Evolutionary conservation across 1,140 invertebrate species (phyloP).

Genomic region (Trypoxylus dichotomus): DNA sequence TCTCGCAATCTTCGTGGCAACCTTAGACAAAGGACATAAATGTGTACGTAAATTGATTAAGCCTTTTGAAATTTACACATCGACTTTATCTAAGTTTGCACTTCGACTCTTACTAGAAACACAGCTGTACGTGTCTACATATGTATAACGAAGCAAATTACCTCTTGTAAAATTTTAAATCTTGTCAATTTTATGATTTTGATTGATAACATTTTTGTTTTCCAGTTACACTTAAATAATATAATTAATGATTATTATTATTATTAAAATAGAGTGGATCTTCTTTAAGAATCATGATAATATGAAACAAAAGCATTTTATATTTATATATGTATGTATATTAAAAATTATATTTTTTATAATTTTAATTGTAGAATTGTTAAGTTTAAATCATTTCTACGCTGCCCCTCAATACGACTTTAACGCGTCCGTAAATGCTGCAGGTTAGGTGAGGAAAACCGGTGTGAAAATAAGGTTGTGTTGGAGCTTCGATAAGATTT

Average conservation of each 20-base stretch:
- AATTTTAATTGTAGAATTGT: background rate
- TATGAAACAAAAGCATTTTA: background rate
- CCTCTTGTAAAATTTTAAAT: background rate
- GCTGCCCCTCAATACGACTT: background rate
- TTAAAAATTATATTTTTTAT: background rate
- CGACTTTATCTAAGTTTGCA: too few species aligned
- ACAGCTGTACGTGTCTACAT: too few species aligned
- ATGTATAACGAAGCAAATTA: too few species aligned
- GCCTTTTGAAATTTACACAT: too few species aligned
- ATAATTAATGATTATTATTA: background rate
- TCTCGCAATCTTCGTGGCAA: too few species aligned
- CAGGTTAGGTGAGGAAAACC: background rate
- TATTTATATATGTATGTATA: conserved; percentile 1
- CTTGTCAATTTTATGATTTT: background rate
- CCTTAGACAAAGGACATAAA: too few species aligned
- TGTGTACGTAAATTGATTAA: too few species aligned
- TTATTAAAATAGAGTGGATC: background rate
- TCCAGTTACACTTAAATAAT: background rate
- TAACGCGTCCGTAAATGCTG: background rate
- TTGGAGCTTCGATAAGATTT: too few species aligned
- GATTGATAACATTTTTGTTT: background rate
- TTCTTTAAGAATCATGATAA: background rate
- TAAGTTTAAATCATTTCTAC: background rate
- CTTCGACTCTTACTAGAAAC: background rate
- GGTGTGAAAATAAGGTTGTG: background rate